A percentile compares a stretch with the other conserved stretches of the same genome.
Conservation (phyloP, 1,140 invertebrate genomes). For the Halesus radiatus region DNA sequence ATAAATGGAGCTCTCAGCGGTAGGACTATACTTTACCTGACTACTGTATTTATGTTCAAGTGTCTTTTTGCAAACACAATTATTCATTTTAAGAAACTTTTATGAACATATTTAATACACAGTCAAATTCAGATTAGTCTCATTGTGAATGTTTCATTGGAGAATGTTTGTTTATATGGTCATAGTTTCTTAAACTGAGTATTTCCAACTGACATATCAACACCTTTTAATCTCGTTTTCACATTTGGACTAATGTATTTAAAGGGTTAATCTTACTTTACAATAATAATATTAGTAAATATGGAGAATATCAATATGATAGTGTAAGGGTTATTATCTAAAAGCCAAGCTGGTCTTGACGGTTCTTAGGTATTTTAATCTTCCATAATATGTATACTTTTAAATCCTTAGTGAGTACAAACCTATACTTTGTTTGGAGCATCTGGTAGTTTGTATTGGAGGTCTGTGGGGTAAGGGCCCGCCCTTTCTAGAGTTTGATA, state of each 20-base stretch:
- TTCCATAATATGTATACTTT: constrained; percentile 29
- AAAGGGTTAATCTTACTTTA: constrained; percentile 15
- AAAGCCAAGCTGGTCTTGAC: constrained; percentile 54
- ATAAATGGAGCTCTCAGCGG: too few relatives aligned
- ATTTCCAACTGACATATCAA: constrained; percentile 16
- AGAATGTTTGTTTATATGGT: neutral
- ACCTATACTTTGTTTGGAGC: neutral
- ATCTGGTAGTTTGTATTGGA: neutral
- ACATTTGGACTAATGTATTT: constrained; percentile 10
- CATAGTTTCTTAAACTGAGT: neutral
- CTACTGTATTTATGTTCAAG: too few relatives aligned
- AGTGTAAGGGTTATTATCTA: constrained; percentile 37
- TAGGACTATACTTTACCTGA: too few relatives aligned
- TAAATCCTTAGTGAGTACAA: constrained; percentile 15
- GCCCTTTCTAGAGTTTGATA: too few relatives aligned
- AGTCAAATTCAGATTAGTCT: too few relatives aligned
- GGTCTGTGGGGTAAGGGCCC: neutral
- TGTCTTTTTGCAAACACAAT: too few relatives aligned
- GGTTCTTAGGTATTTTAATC: constrained; percentile 24
- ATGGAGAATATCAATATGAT: constrained; percentile 14
- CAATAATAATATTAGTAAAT: constrained; percentile 1
- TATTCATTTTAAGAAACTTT: too few relatives aligned
- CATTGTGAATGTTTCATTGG: neutral
- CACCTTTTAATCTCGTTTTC: neutral
- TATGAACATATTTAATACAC: too few relatives aligned